Base-by-base conservation (phyloP, 2,797 vertebrate genomes). In the Jordanella pulchra region DNA sequence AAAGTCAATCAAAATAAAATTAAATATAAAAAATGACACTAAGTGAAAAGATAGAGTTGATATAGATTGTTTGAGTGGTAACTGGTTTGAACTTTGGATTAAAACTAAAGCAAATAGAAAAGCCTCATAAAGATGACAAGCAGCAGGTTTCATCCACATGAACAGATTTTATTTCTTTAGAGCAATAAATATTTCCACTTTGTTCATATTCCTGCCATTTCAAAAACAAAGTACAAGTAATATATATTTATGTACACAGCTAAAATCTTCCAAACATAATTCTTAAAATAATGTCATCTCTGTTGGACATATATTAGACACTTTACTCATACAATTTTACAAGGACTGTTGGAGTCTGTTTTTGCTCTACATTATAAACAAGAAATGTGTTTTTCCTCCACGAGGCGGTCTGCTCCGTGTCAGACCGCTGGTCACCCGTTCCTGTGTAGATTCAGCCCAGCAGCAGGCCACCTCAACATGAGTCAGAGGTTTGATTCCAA, bases 151-250 rank as follows among this genome's bases (percentile, higher is more conserved):
- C 86, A 90, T 92, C 86, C 85, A 92, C 92, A 92, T 88, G 82
- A 93, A 93, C 89, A 91, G 78, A 89, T 87, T 87, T 94, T 90
- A 88, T 93, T 90, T 89, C 86, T 89, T 93, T 86, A 90, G 85
- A 91, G 90, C 92, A 93, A 91, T 93, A 93, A 94, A 93, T 93
- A 93, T 90, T 90, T 91, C 85, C 87, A 93, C 89, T 84, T 89
- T 91, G 80, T 87, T 71, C 83, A 88, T 91, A 73, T 91, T 85
- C 92, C 87, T 93, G 87, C 86, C 85, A 85, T 88, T 91, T 91
- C 89, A 91, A 91, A 92, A 92, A 88, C 89, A 90, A 92, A 85
- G 87, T 91, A 92, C 89, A 91, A 89, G 87, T 91, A 84, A 92
- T 92, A 92, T 90, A 89, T 89, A 89, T 92, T 86, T 93, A 91